phyloP scores from a whole-genome alignment of 2,113 vertebrate species.

The Malurus elegans region DNA sequence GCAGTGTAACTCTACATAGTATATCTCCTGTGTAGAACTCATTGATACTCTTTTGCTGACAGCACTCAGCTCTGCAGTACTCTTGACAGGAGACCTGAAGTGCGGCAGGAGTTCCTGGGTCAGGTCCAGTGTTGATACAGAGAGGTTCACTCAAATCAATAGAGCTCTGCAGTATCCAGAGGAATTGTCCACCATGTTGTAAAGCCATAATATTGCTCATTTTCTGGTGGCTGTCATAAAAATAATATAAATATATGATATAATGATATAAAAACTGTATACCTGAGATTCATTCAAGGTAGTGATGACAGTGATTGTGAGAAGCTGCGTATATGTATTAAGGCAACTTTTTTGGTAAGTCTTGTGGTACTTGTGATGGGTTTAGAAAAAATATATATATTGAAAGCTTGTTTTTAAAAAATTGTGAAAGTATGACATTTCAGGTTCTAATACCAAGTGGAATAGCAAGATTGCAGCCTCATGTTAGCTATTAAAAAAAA shows the following conservation, averaged over 20 bases:
- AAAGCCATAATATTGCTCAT: accelerated
- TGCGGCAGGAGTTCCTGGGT: not conserved
- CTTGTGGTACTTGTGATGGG: not conserved
- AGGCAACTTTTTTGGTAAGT: not conserved
- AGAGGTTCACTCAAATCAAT: not conserved
- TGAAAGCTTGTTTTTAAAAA: not conserved
- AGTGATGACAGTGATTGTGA: not conserved
- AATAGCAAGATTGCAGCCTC: not conserved
- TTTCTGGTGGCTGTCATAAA: not conserved
- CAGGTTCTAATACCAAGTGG: not conserved
- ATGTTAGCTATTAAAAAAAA: not conserved
- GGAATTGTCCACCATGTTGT: not conserved
- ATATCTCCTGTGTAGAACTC: not conserved
- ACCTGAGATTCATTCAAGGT: not conserved
- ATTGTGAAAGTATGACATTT: not conserved
- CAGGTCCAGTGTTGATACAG: not conserved
- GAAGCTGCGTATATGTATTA: not conserved
- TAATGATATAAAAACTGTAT: not conserved
- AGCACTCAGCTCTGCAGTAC: not conserved
- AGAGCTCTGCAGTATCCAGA: not conserved
- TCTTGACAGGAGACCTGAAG: not conserved
- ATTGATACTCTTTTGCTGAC: not conserved
- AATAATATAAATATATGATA: not conserved
- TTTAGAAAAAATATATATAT: not conserved
- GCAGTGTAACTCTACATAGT: not conserved